Evolutionary conservation across 2,797 vertebrate species (phyloP).

Genomic region (Periparus ater): DNA sequence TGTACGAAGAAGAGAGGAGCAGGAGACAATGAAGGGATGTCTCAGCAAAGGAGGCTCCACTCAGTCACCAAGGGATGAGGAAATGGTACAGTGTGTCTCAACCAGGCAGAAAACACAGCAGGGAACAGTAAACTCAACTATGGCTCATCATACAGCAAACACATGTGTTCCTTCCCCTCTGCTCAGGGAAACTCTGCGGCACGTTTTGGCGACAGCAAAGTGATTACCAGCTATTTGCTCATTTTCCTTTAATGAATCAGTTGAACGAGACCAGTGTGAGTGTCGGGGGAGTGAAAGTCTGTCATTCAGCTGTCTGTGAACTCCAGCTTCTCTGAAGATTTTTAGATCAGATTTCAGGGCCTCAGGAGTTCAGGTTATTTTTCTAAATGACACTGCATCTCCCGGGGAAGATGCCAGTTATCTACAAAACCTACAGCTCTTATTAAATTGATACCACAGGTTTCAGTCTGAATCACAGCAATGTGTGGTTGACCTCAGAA

Average conservation of each 20-base stretch:
- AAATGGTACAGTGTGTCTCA: background rate
- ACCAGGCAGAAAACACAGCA: background rate
- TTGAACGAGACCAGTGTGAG: conserved; percentile 44
- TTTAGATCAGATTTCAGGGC: conserved; percentile 50
- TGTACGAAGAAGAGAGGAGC: background rate
- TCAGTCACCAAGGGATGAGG: background rate
- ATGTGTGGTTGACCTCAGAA: conserved; percentile 62
- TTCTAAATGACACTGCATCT: conserved; percentile 10
- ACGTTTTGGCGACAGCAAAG: conserved; percentile 20
- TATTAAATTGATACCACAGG: conserved; percentile 58
- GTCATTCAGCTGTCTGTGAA: conserved; percentile 34
- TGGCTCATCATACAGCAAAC: background rate
- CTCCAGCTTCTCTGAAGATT: conserved; percentile 3
- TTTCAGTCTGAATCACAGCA: conserved; percentile 56
- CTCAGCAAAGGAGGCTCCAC: background rate
- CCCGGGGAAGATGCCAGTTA: conserved; percentile 53
- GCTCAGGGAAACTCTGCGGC: background rate
- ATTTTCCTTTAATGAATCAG: conserved; percentile 31
- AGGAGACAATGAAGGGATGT: background rate
- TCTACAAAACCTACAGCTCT: conserved; percentile 46
- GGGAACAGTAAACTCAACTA: background rate
- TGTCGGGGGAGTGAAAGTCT: conserved; percentile 44
- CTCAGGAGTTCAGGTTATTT: conserved; percentile 27
- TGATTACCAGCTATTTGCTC: conserved; percentile 2
- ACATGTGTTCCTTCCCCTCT: background rate